Evolutionary conservation across 2,797 vertebrate genomes (phyloP), one percentile per base, ranked within the genome.

Genomic region (Catamblyrhynchus diadema): DNA sequence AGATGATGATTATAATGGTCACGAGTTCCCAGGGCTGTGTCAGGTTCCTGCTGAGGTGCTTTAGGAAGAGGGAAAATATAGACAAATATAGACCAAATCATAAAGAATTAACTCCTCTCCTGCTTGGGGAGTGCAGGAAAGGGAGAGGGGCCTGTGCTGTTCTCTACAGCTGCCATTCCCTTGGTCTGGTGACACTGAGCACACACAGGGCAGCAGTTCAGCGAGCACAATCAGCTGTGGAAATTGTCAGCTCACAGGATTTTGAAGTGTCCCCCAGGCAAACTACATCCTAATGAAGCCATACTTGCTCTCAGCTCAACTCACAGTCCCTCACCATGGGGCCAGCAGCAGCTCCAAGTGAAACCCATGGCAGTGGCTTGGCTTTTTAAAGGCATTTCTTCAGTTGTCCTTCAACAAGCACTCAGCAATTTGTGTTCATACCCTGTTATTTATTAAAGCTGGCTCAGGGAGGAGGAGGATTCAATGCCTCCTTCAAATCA

Each of bases 401-500:
- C 44, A 19, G 56, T 59, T 95, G 94, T 77, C 72, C 95, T 95
- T 96, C 94, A 83, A 90, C 86, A 93, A 90, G 67, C 22, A 1
- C 85, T 94, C 83, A 94, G 88, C 17, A 62, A 87, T 96, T 97
- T 79, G 82, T 89, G 89, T 81, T 95, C 94, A 67, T 82, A 74
- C 71, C 65, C 88, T 79, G 39, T 57, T 78, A 87, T 93, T 95
- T 96, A 70, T 54, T 90, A 88, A 91, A 82, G 57, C 37, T 67
- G 64, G 41, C 65, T 81, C 84, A 81, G 90, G 81, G 91, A 95
- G 81, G 74, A 79, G 91, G 44, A 93, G 3, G 5, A 56, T 78
- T 91, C 80, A 70, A 82, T 35, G 50, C 35, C 90, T 90, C 66
- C 70, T 88, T 95, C 81, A 88, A 90, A 91, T 94, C 80, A 88